Conservation (phyloP, 2,113 vertebrate genomes). For the Ailuropoda melanoleuca region DNA sequence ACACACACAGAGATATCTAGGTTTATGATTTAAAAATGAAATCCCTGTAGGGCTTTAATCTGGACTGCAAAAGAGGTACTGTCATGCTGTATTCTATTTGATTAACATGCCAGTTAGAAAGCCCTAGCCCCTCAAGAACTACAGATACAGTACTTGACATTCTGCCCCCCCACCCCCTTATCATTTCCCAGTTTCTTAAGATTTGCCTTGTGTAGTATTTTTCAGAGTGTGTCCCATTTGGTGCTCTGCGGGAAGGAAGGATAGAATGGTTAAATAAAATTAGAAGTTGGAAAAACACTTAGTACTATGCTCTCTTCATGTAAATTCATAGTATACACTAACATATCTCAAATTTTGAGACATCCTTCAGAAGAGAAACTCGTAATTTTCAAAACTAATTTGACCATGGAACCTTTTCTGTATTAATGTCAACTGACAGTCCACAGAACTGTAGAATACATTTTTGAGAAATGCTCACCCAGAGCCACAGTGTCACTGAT, state of each 20-base stretch:
- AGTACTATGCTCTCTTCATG: not conserved
- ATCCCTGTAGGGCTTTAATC: not conserved
- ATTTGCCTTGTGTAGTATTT: not conserved
- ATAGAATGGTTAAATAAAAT: slow-evolving; percentile 1
- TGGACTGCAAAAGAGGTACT: not conserved
- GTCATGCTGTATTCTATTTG: not conserved
- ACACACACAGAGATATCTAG: not conserved
- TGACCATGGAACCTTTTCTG: not conserved
- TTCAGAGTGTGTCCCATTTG: not conserved
- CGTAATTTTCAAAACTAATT: slow-evolving; percentile 7
- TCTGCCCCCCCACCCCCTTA: not conserved
- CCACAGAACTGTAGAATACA: not conserved
- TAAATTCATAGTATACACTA: slow-evolving; percentile 9
- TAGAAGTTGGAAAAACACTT: slow-evolving; percentile 16
- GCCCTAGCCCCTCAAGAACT: not conserved
- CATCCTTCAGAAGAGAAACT: slow-evolving; percentile 15
- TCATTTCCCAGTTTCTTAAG: not conserved
- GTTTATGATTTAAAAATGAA: slow-evolving; percentile 41
- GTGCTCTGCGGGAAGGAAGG: not conserved
- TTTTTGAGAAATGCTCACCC: not conserved
- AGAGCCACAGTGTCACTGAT: not conserved
- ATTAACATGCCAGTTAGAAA: not conserved
- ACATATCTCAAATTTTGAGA: slow-evolving; percentile 33
- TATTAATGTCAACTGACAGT: not conserved
- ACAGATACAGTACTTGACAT: not conserved